Evolutionary conservation across 2,888 invertebrate species (phyloP).

Genomic region (Digitonthophagus gazella): DNA sequence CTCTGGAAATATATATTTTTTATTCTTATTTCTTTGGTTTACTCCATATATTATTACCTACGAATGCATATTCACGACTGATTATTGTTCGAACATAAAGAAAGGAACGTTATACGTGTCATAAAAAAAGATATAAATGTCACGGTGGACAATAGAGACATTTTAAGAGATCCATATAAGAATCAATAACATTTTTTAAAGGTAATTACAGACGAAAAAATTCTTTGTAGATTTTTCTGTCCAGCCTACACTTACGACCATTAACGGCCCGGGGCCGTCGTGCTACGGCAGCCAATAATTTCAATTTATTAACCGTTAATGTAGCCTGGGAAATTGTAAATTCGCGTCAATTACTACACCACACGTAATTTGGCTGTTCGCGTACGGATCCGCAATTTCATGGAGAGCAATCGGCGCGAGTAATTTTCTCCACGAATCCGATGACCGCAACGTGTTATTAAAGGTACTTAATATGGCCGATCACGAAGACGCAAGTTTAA

Average conservation of each 20-base stretch:
- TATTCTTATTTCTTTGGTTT: too few species aligned
- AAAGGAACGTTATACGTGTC: background rate
- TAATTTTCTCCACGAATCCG: background rate
- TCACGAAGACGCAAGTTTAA: background rate
- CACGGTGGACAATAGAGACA: background rate
- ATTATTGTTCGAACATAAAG: background rate
- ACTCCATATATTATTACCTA: too few species aligned
- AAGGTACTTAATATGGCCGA: conserved; percentile 2
- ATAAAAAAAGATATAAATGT: background rate
- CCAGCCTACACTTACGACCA: background rate
- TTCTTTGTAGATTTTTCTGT: background rate
- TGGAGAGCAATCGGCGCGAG: background rate
- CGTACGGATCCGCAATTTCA: conserved; percentile 5
- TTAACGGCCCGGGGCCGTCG: background rate
- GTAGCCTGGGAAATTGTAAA: conserved; percentile 4
- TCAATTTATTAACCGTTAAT: conserved; percentile 14
- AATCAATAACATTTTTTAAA: too few species aligned
- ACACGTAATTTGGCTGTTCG: conserved; percentile 6
- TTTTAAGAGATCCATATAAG: too few species aligned
- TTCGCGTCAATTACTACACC: conserved; percentile 6
- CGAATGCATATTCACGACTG: too few species aligned
- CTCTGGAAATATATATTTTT: background rate
- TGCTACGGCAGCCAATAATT: conserved; percentile 2
- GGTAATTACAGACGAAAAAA: background rate
- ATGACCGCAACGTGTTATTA: conserved; percentile 6